A percentile compares a stretch with the other conserved stretches of the same genome.
Evolutionary conservation across 2,113 vertebrate species (phyloP).

Genomic region (Oxygymnocypris stewartii): DNA sequence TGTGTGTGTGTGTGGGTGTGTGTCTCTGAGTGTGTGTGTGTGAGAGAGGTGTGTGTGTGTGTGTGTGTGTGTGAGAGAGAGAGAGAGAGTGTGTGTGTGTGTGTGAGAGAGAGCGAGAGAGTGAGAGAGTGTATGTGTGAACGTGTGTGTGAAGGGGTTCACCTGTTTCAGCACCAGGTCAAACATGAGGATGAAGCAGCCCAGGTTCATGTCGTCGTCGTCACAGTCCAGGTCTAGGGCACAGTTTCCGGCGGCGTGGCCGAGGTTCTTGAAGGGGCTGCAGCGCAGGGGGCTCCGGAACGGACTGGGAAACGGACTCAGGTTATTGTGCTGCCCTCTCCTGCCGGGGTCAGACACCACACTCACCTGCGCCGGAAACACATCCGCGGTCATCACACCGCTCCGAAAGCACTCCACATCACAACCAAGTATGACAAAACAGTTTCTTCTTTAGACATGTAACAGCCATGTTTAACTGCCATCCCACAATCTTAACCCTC

Average conservation of each 20-base stretch:
- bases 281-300: constrained; percentile 90
- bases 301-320: constrained; percentile 96
- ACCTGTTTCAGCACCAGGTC: constrained; percentile 99
- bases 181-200: constrained; percentile 99
- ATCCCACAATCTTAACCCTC: too few species aligned
- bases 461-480: constrained; percentile 56
- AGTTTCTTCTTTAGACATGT: constrained; percentile 32
- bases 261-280: constrained; percentile 95
- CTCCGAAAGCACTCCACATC: not conserved
- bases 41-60: too few species aligned
- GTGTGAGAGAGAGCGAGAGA: too few species aligned
- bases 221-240: constrained; percentile 93
- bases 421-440: not conserved
- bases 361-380: constrained; percentile 80
- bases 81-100: too few species aligned
- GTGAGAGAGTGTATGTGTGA: too few species aligned
- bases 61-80: too few species aligned
- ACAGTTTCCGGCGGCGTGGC: constrained; percentile 83
- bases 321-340: constrained; percentile 85
- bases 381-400: not conserved
- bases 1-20: too few species aligned
- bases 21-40: too few species aligned
- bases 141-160: constrained; percentile 31
- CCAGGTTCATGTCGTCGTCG: constrained; percentile 98
- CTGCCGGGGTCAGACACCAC: constrained; percentile 95